Percentiles rank a stretch among this genome's conserved stretches.
Evolutionary conservation across 2,113 vertebrate genomes (phyloP).

Genomic region (Corvus hawaiiensis): DNA sequence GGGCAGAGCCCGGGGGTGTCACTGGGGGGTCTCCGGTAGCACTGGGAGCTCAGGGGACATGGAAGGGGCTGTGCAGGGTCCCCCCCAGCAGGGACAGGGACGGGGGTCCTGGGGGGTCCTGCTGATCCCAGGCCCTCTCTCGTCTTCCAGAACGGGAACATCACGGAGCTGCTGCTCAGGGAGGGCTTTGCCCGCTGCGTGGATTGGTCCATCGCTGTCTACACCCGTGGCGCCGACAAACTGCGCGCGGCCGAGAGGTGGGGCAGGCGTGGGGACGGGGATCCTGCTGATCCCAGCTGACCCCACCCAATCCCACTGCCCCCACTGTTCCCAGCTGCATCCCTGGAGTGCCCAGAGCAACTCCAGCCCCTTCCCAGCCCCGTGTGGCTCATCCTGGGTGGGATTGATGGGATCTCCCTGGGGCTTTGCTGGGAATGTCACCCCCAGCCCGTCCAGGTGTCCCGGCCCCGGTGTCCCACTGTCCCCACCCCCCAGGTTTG

Average conservation of each 20-base stretch:
- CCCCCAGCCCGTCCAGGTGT: fast-evolving
- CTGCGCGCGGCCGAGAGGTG: slow-evolving; percentile 90
- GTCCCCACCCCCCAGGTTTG: slow-evolving; percentile 74
- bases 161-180: slow-evolving; percentile 91
- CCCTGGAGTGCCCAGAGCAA: fast-evolving
- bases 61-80: fast-evolving
- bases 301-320: neutral
- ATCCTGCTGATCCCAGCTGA: neutral
- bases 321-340: neutral
- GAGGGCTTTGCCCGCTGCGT: slow-evolving; percentile 97
- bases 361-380: neutral
- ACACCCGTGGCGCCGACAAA: slow-evolving; percentile 92
- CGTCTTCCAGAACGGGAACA: slow-evolving; percentile 87
- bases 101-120: neutral
- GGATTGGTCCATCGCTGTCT: slow-evolving; percentile 97
- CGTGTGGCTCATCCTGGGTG: fast-evolving
- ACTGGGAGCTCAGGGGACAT: neutral
- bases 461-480: neutral
- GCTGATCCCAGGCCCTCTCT: fast-evolving
- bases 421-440: neutral
- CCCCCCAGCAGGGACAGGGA: neutral
- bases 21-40: neutral
- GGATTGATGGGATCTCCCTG: fast-evolving
- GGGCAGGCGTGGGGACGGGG: slow-evolving; percentile 12
- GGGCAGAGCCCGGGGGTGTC: fast-evolving